phyloP scores from a whole-genome alignment of 2,113 vertebrate genomes.

The Boulengerochromis microlepis region DNA sequence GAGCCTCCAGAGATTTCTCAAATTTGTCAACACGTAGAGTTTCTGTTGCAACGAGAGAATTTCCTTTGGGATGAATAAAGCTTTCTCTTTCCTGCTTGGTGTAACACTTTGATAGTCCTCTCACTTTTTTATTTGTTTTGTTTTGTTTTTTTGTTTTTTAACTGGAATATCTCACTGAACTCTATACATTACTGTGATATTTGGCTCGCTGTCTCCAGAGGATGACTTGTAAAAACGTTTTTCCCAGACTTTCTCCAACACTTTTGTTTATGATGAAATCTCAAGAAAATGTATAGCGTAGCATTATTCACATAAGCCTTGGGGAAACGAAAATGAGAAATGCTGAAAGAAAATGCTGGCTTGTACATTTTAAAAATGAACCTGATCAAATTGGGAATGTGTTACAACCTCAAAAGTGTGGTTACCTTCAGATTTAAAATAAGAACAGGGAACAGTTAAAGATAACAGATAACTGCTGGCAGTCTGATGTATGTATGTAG shows the following conservation, averaged over 20 bases:
- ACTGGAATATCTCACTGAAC: background rate
- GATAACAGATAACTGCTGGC: background rate
- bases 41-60: background rate
- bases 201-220: rapidly evolving
- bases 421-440: background rate
- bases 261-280: background rate
- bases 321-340: background rate
- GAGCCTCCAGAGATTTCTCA: background rate
- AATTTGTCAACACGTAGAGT: background rate
- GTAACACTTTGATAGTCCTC: background rate
- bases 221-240: background rate
- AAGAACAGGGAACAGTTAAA: background rate
- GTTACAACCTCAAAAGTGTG: background rate
- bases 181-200: background rate
- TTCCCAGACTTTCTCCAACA: background rate
- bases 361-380: background rate
- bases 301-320: background rate
- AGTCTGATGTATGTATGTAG: background rate
- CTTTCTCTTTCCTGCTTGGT: background rate
- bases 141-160: background rate
- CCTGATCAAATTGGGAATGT: background rate
- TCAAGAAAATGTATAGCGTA: background rate
- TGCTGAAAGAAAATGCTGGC: background rate
- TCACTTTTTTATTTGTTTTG: background rate
- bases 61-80: background rate